A percentile compares a stretch with the other conserved stretches of the same genome.
Evolutionary conservation across 2,113 vertebrate species (phyloP).

Genomic region (Orthochromis indermauri): DNA sequence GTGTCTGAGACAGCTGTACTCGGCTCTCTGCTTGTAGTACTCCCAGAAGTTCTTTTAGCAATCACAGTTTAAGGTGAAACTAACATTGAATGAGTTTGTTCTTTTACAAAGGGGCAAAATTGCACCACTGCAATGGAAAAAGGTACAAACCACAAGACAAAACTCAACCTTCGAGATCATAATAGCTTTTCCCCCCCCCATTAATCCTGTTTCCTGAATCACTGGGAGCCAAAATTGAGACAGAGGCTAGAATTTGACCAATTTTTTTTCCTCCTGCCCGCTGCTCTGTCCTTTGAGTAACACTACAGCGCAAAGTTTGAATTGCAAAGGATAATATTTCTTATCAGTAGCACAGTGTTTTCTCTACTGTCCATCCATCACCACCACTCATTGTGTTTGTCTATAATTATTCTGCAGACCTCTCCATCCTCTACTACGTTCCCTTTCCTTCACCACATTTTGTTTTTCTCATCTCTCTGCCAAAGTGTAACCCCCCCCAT

Average conservation of each 20-base stretch:
- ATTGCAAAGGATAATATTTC: background rate
- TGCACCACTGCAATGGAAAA: background rate
- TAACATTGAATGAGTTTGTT: background rate
- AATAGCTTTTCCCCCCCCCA: background rate
- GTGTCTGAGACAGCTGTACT: background rate
- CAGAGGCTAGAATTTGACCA: background rate
- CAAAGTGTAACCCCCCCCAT: background rate
- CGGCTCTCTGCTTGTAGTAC: background rate
- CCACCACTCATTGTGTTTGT: background rate
- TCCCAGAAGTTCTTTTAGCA: background rate
- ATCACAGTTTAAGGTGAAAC: background rate
- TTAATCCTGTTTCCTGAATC: background rate
- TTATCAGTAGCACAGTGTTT: background rate
- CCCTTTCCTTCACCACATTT: conserved; percentile 42
- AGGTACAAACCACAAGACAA: background rate
- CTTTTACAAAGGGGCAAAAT: background rate
- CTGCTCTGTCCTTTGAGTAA: background rate
- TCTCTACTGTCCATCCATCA: background rate
- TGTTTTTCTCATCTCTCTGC: conserved; percentile 19
- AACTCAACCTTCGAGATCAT: background rate
- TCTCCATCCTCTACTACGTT: conserved; percentile 25
- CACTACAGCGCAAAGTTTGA: background rate
- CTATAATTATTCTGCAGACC: background rate
- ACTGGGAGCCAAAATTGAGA: background rate
- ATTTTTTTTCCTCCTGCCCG: background rate